Evolutionary conservation across 2,888 invertebrate genomes (phyloP), one percentile per base, ranked within the genome.

Genomic region (Eretmocerus hayati): DNA sequence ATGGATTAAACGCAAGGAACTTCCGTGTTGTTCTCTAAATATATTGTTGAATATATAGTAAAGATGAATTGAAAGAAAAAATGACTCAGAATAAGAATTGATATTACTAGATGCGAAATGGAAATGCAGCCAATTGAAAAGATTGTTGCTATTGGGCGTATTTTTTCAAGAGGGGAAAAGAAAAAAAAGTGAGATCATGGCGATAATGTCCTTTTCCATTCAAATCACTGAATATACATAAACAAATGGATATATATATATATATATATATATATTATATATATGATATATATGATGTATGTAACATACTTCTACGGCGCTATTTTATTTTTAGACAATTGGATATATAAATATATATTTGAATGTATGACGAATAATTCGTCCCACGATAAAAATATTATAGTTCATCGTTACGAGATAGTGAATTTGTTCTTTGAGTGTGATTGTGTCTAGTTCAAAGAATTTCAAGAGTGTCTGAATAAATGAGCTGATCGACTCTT

Each of bases 311-410:
- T 48, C 35, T 42, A 48, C 30, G 45, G 46, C 42, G 31, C 46
- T 46, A 45, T 21, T 42, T 52, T 43, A 46, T 52, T 52, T 52
- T 43, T 48, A 46, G 47, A 62, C 60, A 63, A 48, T 48, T 48
- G 37, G 20, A 54, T 52, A 53, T 53, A 55, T 50, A 47, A 54
- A 52, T 58, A 58, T 60, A 59, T 57, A 61, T 57, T 55, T 55
- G 48, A 46, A 55, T 46, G 57, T 51, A 56, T 52, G 57, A 66
- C 65, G 65, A 64, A 68, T 68, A 66, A 65, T 67, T 66, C 66
- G 64, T 65, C 66, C 38, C 16, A 21, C 41, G 36, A 50, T 43
- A 43, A 26, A 50, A 35, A 37, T 20, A 13, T 35, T 42, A 39
- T 38, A 20, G 30, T 46, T 52, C 52, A 48, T 48, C 45, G 48